Conservation (phyloP, 2,888 invertebrate genomes). For the Nephrocerus scutellatus region DNA sequence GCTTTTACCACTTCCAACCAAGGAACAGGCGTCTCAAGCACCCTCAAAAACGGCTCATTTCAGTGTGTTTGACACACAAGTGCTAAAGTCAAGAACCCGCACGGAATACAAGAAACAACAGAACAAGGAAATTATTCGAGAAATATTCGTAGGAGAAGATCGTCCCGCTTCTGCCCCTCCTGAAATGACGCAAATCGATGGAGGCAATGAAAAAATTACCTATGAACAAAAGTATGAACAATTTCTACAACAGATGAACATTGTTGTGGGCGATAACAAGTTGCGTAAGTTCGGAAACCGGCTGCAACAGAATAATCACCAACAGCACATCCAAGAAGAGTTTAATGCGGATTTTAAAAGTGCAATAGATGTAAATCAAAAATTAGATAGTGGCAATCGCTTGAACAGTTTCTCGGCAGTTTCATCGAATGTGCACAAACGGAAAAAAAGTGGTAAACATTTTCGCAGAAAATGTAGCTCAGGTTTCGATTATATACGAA, state of each 20-base stretch:
- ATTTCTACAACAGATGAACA: constrained; percentile 41
- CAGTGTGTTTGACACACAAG: constrained; percentile 60
- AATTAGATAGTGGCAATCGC: constrained; percentile 12
- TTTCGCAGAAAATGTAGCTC: constrained; percentile 45
- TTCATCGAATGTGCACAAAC: no score
- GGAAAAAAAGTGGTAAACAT: constrained; percentile 33
- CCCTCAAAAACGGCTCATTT: no score
- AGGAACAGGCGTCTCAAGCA: not conserved
- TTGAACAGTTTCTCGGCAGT: no score
- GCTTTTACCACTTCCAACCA: not conserved
- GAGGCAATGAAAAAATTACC: constrained; percentile 26
- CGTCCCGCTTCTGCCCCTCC: constrained; percentile 78
- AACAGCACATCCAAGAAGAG: constrained; percentile 18
- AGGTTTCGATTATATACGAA: constrained; percentile 77
- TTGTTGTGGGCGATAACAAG: constrained; percentile 34
- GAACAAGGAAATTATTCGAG: constrained; percentile 70
- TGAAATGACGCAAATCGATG: constrained; percentile 37
- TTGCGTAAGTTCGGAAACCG: constrained; percentile 21
- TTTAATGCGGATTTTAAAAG: constrained; percentile 23
- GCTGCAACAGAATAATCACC: constrained; percentile 11
- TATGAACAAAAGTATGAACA: constrained; percentile 43
- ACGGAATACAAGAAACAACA: constrained; percentile 67
- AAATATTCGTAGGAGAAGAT: constrained; percentile 68
- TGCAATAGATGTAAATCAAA: constrained; percentile 23
- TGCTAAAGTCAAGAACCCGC: constrained; percentile 66